A percentile compares a stretch with the other conserved stretches of the same genome.
These are phyloP conservation scores for Flexamia atlantica DNA, from an alignment of 2,888 invertebrate species.

Conservation along the genomic window DNA sequence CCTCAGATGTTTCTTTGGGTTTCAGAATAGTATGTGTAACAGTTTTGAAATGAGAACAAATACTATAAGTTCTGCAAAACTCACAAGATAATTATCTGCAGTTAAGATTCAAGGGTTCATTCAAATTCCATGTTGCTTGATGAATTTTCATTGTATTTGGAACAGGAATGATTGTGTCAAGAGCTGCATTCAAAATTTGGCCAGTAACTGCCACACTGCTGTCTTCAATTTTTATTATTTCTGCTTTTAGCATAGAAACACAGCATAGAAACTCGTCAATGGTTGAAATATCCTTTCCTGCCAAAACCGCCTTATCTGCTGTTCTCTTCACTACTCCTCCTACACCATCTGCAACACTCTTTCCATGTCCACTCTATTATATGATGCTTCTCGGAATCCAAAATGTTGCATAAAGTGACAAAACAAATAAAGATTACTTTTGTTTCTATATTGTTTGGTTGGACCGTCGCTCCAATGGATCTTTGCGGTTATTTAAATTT, in stretches of 20 bases:
- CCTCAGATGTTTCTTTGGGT: too few species aligned
- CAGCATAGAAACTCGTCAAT: constrained; percentile 22
- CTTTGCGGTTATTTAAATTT: too few species aligned
- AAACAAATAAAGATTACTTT: constrained; percentile 50
- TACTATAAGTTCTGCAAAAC: constrained; percentile 1
- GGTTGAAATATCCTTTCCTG: constrained; percentile 47
- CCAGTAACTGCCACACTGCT: background rate
- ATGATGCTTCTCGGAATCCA: constrained; percentile 42
- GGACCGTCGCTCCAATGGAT: constrained; percentile 49
- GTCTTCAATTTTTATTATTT: constrained; percentile 26
- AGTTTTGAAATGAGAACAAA: background rate
- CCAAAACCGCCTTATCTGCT: constrained; percentile 25
- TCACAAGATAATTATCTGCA: constrained; percentile 44
- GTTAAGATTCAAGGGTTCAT: background rate
- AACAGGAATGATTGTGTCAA: background rate
- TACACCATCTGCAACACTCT: constrained; percentile 54
- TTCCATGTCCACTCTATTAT: constrained; percentile 47
- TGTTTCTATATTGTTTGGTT: constrained; percentile 51
- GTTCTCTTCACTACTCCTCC: constrained; percentile 51
- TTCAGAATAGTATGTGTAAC: too few species aligned
- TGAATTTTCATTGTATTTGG: constrained; percentile 42
- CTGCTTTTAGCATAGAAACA: constrained; percentile 38
- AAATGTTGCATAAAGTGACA: constrained; percentile 38
- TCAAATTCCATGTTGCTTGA: background rate
- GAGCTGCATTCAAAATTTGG: background rate